Conservation (phyloP, 2,797 vertebrate genomes). For the Cyclura pinguis region DNA sequence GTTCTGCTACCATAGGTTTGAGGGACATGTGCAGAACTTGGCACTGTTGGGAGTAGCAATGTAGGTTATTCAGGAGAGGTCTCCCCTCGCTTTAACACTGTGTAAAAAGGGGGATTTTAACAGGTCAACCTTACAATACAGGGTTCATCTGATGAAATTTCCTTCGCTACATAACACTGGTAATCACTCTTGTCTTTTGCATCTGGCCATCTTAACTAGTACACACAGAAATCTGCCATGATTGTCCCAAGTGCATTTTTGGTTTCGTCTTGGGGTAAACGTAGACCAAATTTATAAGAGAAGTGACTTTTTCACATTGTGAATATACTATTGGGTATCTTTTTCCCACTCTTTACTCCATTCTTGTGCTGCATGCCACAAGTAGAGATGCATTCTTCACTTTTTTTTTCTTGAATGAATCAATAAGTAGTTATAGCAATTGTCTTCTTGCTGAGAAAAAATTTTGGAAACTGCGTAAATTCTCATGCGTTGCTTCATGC, state of each 20-base stretch:
- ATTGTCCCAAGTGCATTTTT: not conserved
- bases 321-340: not conserved
- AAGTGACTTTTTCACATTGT: not conserved
- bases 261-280: not conserved
- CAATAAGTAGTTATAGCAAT: too few species aligned
- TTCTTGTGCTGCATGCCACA: not conserved
- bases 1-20: not conserved
- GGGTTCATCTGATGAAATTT: not conserved
- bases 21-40: not conserved
- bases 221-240: not conserved
- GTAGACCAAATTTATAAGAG: not conserved
- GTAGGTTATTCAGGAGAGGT: not conserved
- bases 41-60: not conserved
- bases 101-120: not conserved
- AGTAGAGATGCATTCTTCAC: too few species aligned
- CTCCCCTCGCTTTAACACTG: not conserved
- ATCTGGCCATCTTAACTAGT: not conserved
- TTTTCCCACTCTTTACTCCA: not conserved
- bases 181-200: not conserved
- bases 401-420: too few species aligned
- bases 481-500: too few species aligned
- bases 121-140: not conserved
- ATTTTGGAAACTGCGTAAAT: too few species aligned
- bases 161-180: not conserved
- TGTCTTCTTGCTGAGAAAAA: too few species aligned